phyloP scores from a whole-genome alignment of 1,140 invertebrate genomes.

The Eupristina koningsbergeri region DNA sequence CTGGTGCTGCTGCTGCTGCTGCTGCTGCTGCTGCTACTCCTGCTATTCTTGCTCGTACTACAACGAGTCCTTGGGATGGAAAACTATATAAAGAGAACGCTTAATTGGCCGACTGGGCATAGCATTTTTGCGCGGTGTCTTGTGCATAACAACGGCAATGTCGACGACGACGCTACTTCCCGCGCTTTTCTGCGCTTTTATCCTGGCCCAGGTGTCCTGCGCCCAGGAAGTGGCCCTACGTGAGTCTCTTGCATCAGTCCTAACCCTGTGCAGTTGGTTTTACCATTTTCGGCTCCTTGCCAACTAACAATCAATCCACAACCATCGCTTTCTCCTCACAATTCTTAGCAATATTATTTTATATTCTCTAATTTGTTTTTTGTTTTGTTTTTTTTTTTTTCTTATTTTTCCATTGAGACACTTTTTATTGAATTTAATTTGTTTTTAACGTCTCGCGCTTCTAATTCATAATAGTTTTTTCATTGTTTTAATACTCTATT shows the following conservation, averaged over 20 bases:
- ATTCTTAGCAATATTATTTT: too few relatives aligned
- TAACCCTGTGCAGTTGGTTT: too few relatives aligned
- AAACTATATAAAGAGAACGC: conserved; percentile 72
- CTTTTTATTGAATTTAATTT: too few relatives aligned
- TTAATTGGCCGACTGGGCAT: conserved; percentile 63
- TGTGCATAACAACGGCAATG: conserved; percentile 54
- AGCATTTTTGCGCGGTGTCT: conserved; percentile 59
- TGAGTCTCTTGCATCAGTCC: conserved; percentile 57
- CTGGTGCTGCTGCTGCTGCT: not conserved
- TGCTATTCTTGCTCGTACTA: conserved; percentile 50
- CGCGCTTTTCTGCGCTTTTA: conserved; percentile 55
- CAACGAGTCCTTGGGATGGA: conserved; percentile 68
- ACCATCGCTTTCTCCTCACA: too few relatives aligned
- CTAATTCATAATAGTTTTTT: too few relatives aligned
- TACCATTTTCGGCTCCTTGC: too few relatives aligned
- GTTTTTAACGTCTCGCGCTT: too few relatives aligned
- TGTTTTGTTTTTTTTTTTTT: too few relatives aligned
- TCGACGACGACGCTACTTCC: conserved; percentile 45
- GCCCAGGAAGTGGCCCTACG: conserved; percentile 60
- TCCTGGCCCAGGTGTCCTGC: conserved; percentile 50
- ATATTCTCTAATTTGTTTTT: too few relatives aligned
- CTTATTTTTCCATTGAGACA: too few relatives aligned
- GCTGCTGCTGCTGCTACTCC: conserved; percentile 53
- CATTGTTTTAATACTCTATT: too few relatives aligned
- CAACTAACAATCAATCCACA: not conserved